Base-by-base conservation (phyloP, 2,888 invertebrate genomes). In the Orchesellides sinensis region DNA sequence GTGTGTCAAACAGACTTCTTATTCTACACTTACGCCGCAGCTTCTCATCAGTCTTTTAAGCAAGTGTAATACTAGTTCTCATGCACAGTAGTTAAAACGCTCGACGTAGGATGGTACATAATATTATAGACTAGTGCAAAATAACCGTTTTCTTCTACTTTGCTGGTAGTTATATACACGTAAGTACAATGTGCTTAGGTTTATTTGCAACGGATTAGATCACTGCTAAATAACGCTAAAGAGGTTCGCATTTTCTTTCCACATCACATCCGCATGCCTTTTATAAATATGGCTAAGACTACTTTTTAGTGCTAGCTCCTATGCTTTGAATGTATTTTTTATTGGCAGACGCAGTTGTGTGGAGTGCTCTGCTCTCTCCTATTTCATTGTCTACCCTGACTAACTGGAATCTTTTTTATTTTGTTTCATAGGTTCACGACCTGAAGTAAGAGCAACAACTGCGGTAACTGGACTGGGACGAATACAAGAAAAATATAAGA, bases 391-490 rank as follows among this genome's bases (percentile, higher is more conserved):
- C 75, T 77, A 66, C 66, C 68, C 80, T 80, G 84, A 81, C 84
- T 84, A 83, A 84, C 83, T 83, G 83, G 84, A 84, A 83, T 84
- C 75, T 79, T 84, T 84, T 80, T 82, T 82, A 72, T 78, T 81
- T 77, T 74, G 70, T 75, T 83, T 68, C 84, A 75, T 72, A 84
- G 84, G 84, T 84, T 84, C 78, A 79, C 82, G 83, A 84, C 84
- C 84, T 79, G 78, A 83, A 59, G 73, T 72, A 70, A 27, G 70
- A 72, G 83, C 63, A 83, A 70, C 82, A 75, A 82, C 74, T 69
- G 68, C 49, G 49, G 68, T 52, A 82, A 72, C 65, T 82, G 65
- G 82, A 69, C 65, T 23, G 56, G 19, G 69, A 27, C n/a, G n/a
- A n/a, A n/a, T n/a, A n/a, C n/a, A n/a, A n/a, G n/a, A n/a, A n/a